phyloP scores from a whole-genome alignment of 1,140 invertebrate species.

The Cepaea nemoralis region DNA sequence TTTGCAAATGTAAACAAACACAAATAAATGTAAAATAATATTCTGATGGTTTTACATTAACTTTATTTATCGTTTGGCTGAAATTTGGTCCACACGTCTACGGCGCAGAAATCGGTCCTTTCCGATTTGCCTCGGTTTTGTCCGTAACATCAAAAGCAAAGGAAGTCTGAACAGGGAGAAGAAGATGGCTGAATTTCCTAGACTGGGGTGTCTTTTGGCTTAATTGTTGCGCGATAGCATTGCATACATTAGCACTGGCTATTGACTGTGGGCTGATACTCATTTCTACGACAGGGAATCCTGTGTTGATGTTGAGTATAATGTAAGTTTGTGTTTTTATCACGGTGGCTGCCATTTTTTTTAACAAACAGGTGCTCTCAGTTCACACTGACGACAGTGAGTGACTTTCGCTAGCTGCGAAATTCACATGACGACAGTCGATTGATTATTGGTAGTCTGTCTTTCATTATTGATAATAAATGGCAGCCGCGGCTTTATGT shows the following conservation, averaged over 20 bases:
- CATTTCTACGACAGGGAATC: not conserved
- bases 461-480: too few relatives aligned
- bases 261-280: not conserved
- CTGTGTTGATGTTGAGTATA: not conserved
- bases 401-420: too few relatives aligned
- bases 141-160: constrained; percentile 38
- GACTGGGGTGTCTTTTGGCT: not conserved
- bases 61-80: not conserved
- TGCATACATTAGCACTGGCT: not conserved
- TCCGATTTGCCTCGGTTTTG: constrained; percentile 35
- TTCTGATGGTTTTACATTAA: not conserved
- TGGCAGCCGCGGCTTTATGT: too few relatives aligned
- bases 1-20: not conserved
- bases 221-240: not conserved
- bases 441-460: too few relatives aligned
- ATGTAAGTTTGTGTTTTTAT: not conserved
- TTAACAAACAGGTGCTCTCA: constrained; percentile 13
- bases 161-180: constrained; percentile 31
- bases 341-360: not conserved
- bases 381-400: too few relatives aligned
- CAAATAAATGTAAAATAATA: too few relatives aligned
- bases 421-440: too few relatives aligned
- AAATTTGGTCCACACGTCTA: not conserved
- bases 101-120: not conserved
- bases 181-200: constrained; percentile 33